Base-by-base conservation (phyloP, 2,113 vertebrate genomes). In the Microtus oregoni region DNA sequence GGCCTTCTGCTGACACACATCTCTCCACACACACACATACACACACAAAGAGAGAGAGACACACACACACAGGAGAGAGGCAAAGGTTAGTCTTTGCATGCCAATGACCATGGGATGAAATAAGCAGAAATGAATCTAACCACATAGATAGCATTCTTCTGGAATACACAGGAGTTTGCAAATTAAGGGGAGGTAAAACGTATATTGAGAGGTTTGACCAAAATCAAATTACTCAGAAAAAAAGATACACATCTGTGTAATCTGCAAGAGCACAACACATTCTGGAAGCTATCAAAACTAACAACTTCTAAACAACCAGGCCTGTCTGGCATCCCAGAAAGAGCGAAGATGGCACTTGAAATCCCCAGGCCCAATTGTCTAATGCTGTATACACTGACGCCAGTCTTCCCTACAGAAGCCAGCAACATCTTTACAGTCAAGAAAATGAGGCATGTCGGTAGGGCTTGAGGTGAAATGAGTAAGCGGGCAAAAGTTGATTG, bases 171-270 rank as follows among this genome's bases (percentile, higher is more conserved):
- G 26, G 17, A 83, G 24, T 17, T 88, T 76, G 44, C 95, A 96
- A 94, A 96, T 50, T n/a, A 95, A 91, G 14, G 4, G 22, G n/a
- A 10, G 52, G 87, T 86, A 22, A 90, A 95, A 92, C n/a, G 11
- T 78, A 70, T 89, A 93, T 89, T 96, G 90, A 55, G 38, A 73
- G 65, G 47, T 95, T 91, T 89, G 76, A 94, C 89, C 83, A 93
- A 96, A 96, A 93, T 41, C 90, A 92, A 96, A 93, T 90, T 93
- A 97, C 41, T 94, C 87, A 89, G 78, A 77, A 93, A 95, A 50
- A 94, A 86, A 88, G n/a, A 75, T 38, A 38, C n/a, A 70, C 24
- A 89, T 73, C 38, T 26, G 44, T 76, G 55, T 47, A 81, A 92
- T 90, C 86, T 90, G 1, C 44, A 95, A n/a, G 50, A 90, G 65